Conservation (phyloP, 2,888 invertebrate species). For the Eudasyphora cyanicolor region DNA sequence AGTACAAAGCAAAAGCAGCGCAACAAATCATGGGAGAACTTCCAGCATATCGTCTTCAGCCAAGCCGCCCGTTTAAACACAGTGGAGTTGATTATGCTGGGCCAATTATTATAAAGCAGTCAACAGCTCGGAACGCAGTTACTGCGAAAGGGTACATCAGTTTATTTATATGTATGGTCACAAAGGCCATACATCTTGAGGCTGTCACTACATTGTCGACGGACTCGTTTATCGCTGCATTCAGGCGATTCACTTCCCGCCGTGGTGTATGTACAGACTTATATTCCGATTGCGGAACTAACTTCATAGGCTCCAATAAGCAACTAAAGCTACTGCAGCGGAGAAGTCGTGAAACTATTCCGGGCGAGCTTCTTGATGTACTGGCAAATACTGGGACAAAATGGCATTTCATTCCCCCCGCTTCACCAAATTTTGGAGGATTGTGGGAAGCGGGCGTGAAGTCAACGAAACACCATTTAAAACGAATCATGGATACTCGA, state of each 20-base stretch:
- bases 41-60: constrained; percentile 44
- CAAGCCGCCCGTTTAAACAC: constrained; percentile 52
- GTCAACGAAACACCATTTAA: constrained; percentile 52
- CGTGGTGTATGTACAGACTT: constrained; percentile 50
- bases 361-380: background rate
- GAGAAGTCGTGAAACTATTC: constrained; percentile 47
- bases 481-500: constrained; percentile 29
- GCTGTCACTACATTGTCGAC: constrained; percentile 57
- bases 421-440: constrained; percentile 56
- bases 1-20: constrained; percentile 11
- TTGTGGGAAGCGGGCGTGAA: constrained; percentile 52
- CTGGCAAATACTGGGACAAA: constrained; percentile 22
- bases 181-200: constrained; percentile 62
- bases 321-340: constrained; percentile 43
- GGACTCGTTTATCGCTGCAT: constrained; percentile 61
- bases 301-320: constrained; percentile 45
- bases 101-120: constrained; percentile 58
- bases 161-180: constrained; percentile 61
- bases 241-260: constrained; percentile 50
- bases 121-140: constrained; percentile 28
- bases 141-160: constrained; percentile 59
- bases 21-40: constrained; percentile 38
- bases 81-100: constrained; percentile 65
- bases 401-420: constrained; percentile 56
- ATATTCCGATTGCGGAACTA: constrained; percentile 51